Evolutionary conservation across 1,140 invertebrate species (phyloP).

Genomic region (Leptopilina clavipes): DNA sequence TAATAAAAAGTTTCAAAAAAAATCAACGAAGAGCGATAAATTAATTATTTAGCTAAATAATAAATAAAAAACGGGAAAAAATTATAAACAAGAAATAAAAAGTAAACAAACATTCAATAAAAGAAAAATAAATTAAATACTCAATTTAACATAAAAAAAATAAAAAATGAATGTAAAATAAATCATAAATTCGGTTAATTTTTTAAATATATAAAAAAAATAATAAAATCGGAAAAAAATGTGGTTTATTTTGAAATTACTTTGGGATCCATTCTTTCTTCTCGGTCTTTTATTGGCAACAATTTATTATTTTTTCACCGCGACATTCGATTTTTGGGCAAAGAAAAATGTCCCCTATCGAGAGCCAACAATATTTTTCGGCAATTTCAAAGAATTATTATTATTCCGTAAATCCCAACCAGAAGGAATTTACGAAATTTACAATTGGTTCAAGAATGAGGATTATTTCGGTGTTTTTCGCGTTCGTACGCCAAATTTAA

Average conservation of each 20-base stretch:
- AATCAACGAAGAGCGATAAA: no score
- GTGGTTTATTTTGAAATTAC: background rate
- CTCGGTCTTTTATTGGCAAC: background rate
- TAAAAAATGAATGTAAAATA: background rate
- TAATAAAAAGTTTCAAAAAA: no score
- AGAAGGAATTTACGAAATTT: slow-evolving; percentile 66
- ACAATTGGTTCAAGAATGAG: slow-evolving; percentile 67
- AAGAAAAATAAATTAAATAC: no score
- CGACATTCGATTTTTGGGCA: slow-evolving; percentile 73
- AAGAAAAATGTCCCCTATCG: slow-evolving; percentile 67
- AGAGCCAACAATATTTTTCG: slow-evolving; percentile 71
- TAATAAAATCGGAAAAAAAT: background rate
- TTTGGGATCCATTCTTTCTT: background rate
- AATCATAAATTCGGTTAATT: no score
- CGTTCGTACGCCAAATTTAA: slow-evolving; percentile 70
- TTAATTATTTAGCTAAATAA: no score
- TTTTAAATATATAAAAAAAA: background rate
- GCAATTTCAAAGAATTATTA: slow-evolving; percentile 66
- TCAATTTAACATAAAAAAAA: no score
- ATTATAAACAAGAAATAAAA: no score
- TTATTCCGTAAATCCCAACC: slow-evolving; percentile 63
- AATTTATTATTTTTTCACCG: slow-evolving; percentile 62
- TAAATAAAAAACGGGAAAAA: no score
- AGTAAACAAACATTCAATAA: no score
- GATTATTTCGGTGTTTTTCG: slow-evolving; percentile 72